phyloP scores from a whole-genome alignment of 2,888 invertebrate genomes.

The Chorisops tibialis region DNA sequence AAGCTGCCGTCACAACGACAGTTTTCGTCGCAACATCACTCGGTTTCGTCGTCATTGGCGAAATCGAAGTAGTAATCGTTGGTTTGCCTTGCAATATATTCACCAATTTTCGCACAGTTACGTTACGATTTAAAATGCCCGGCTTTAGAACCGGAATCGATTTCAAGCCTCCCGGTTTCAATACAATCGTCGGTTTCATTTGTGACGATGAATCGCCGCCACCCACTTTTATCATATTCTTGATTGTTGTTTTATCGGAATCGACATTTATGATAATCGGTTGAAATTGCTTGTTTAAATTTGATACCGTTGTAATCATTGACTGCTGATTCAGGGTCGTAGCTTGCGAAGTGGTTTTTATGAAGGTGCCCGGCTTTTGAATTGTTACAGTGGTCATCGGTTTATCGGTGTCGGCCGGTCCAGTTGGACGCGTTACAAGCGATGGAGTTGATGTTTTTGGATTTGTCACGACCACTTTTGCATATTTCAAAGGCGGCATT shows the following conservation, averaged over 20 bases:
- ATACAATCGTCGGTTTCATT: constrained; percentile 39
- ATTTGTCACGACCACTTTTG: constrained; percentile 44
- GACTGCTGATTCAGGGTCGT: neutral
- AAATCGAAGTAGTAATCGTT: constrained; percentile 29
- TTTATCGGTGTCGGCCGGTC: neutral
- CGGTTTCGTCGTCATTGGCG: neutral
- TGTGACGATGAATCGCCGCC: constrained; percentile 18
- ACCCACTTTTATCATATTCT: constrained; percentile 34
- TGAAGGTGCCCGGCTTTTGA: constrained; percentile 20
- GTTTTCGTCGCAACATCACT: constrained; percentile 2
- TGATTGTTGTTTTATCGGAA: constrained; percentile 31
- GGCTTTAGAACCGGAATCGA: constrained; percentile 34
- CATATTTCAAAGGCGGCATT: constrained; percentile 41
- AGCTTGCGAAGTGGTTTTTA: constrained; percentile 2
- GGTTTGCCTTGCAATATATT: constrained; percentile 39
- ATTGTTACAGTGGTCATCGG: constrained; percentile 22
- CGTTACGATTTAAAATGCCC: constrained; percentile 41
- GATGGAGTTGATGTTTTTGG: constrained; percentile 38
- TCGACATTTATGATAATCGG: constrained; percentile 36
- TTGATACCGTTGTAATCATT: constrained; percentile 3
- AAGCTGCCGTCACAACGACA: constrained; percentile 6
- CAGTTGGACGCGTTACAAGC: constrained; percentile 27
- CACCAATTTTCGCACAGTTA: constrained; percentile 44
- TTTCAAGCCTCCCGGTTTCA: constrained; percentile 40
- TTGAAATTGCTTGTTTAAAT: constrained; percentile 29